Conservation (phyloP, 2,888 invertebrate genomes). For the Mesochorus sp. region DNA sequence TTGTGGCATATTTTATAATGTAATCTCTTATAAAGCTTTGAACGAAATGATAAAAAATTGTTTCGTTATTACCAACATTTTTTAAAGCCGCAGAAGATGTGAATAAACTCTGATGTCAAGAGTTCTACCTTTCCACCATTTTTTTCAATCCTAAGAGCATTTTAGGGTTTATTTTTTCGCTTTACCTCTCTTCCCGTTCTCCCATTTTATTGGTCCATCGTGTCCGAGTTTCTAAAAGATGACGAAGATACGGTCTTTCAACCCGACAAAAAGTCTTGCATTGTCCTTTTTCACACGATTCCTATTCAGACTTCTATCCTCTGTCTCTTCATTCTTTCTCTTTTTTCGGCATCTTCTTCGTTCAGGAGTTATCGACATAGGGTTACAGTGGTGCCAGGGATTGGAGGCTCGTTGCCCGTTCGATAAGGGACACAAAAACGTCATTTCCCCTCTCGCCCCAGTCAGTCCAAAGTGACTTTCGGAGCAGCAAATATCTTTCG, state of each 20-base stretch:
- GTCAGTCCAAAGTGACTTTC: slow-evolving; percentile 59
- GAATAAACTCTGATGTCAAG: slow-evolving; percentile 21
- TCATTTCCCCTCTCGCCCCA: slow-evolving; percentile 14
- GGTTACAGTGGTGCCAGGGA: slow-evolving; percentile 11
- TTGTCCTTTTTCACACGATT: slow-evolving; percentile 5
- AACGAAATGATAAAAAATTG: no score
- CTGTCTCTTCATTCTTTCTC: background rate
- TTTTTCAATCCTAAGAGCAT: slow-evolving; percentile 40
- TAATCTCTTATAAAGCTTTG: no score
- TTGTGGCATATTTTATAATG: no score
- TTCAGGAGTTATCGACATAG: slow-evolving; percentile 33
- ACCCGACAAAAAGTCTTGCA: slow-evolving; percentile 6
- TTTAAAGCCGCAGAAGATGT: background rate
- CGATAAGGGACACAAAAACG: slow-evolving; percentile 48
- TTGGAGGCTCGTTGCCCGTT: slow-evolving; percentile 27
- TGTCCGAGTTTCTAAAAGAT: slow-evolving; percentile 19
- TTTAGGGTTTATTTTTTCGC: slow-evolving; percentile 25
- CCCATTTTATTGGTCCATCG: slow-evolving; percentile 47
- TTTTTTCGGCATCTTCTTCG: slow-evolving; percentile 13
- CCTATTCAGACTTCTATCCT: background rate
- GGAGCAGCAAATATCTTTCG: slow-evolving; percentile 69
- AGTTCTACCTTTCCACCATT: background rate
- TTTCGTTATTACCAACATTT: no score
- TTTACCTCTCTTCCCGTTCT: slow-evolving; percentile 28
- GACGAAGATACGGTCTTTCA: slow-evolving; percentile 10